phyloP scores from a whole-genome alignment of 2,113 vertebrate species.

The Platanista minor region DNA sequence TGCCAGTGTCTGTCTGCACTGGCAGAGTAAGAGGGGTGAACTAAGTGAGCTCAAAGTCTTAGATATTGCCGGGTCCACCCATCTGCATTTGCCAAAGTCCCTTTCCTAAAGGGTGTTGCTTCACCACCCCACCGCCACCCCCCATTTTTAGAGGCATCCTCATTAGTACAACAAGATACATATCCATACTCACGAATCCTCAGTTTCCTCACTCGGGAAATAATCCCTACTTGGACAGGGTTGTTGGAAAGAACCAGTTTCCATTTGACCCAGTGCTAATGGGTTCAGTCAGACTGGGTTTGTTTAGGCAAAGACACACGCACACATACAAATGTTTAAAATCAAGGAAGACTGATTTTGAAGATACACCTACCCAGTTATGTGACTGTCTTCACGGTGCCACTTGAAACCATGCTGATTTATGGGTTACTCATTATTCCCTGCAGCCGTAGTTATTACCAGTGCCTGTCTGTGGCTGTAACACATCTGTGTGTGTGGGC shows the following conservation, averaged over 20 bases:
- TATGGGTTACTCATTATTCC: neutral
- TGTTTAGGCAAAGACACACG: neutral
- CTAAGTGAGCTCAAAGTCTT: neutral
- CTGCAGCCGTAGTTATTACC: neutral
- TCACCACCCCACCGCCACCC: rapidly evolving
- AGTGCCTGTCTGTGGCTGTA: neutral
- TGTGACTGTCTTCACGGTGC: neutral
- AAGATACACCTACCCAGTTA: neutral
- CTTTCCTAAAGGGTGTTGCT: neutral
- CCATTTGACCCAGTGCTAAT: neutral
- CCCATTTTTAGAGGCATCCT: neutral
- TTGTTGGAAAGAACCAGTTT: neutral
- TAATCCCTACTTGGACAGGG: neutral
- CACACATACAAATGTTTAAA: neutral
- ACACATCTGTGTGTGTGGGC: too few species aligned
- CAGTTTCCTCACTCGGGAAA: neutral
- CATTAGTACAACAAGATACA: neutral
- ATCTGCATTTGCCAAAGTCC: neutral
- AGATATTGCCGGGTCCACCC: neutral
- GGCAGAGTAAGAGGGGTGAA: neutral
- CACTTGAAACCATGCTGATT: neutral
- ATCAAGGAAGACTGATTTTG: neutral
- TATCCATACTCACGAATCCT: neutral
- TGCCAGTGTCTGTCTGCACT: neutral
- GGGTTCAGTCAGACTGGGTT: neutral